A percentile compares a stretch with the other conserved stretches of the same genome.
phyloP scores from a whole-genome alignment of 2,113 vertebrate genomes.

The Craseonycteris thonglongyai region DNA sequence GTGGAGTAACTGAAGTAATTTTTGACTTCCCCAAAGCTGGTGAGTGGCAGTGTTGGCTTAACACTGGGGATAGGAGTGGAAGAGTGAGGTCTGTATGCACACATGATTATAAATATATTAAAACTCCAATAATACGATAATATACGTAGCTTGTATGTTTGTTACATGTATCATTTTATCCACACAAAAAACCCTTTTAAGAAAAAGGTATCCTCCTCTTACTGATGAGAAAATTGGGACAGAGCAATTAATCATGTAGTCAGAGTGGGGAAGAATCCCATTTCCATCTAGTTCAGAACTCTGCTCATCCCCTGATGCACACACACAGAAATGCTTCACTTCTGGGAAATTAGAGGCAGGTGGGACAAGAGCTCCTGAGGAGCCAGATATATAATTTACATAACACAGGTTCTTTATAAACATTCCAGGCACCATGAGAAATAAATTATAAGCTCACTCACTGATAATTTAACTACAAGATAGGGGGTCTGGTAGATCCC shows the following conservation, averaged over 20 bases:
- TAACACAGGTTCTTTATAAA: not conserved
- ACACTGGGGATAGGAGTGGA: not conserved
- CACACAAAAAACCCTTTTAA: not conserved
- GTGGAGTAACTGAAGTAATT: not conserved
- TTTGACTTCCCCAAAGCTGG: not conserved
- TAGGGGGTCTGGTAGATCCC: not conserved
- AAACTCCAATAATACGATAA: not conserved
- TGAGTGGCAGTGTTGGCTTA: not conserved
- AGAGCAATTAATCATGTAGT: not conserved
- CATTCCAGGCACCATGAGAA: not conserved
- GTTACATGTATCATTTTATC: not conserved
- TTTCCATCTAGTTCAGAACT: not conserved
- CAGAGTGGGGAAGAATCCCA: not conserved
- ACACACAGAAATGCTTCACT: not conserved
- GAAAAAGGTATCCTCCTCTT: not conserved
- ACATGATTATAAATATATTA: not conserved
- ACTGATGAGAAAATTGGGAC: not conserved
- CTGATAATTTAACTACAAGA: not conserved
- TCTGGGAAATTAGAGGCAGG: not conserved
- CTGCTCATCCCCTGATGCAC: not conserved
- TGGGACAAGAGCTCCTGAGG: not conserved
- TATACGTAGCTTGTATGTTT: not conserved
- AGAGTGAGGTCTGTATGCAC: not conserved
- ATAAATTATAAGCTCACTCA: not conserved
- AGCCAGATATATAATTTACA: not conserved